Evolutionary conservation across 2,113 vertebrate genomes (phyloP).

Genomic region (Ictalurus punctatus): DNA sequence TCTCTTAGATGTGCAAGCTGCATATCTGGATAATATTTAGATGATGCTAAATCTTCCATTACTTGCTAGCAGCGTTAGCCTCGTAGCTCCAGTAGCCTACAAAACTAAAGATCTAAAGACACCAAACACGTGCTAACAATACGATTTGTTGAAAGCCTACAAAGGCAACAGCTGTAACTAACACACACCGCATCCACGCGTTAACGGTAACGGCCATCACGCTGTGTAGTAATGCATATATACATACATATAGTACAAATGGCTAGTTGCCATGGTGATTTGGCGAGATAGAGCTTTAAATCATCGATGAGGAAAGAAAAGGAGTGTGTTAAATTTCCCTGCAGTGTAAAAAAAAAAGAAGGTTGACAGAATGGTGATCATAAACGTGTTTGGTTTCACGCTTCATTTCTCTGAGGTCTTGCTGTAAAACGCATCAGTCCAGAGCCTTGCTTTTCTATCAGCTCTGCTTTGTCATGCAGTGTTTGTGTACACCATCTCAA

Average conservation of each 20-base stretch:
- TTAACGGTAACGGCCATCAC: not conserved
- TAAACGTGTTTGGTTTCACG: not conserved
- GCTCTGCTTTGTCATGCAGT: not conserved
- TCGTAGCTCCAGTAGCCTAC: not conserved
- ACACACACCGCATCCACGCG: not conserved
- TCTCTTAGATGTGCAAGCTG: not conserved
- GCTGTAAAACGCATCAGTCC: not conserved
- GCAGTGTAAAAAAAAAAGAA: not conserved
- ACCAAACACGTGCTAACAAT: not conserved
- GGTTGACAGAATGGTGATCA: not conserved
- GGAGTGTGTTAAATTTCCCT: not conserved
- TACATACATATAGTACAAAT: too few relatives aligned
- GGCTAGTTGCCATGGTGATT: conserved; percentile 10
- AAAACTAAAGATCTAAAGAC: not conserved
- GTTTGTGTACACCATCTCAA: not conserved
- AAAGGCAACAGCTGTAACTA: not conserved
- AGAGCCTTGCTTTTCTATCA: not conserved
- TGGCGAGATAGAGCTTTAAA: not conserved
- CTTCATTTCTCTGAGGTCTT: not conserved
- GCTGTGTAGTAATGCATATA: not conserved
- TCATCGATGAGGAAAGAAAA: not conserved
- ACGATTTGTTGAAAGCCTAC: not conserved
- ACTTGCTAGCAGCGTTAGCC: not conserved
- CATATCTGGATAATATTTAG: not conserved
- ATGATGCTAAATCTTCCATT: not conserved